These are phyloP conservation scores for Lacerta agilis DNA, from an alignment of 2,797 vertebrate genomes.

Conservation along the genomic window DNA sequence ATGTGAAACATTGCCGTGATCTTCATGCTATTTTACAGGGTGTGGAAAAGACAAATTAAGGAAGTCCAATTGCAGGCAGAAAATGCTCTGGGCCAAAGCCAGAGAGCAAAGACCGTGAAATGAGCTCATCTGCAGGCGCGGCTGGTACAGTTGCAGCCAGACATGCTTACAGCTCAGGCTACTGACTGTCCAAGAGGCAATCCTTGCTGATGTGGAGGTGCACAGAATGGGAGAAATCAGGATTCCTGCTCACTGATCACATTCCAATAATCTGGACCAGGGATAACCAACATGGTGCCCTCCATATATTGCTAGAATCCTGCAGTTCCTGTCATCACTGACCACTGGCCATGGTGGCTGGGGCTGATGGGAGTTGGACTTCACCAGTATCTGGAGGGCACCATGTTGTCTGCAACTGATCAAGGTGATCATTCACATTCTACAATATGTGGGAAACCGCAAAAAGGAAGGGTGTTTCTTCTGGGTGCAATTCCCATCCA, in stretches of 20 bases:
- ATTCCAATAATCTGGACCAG: no score
- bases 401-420: neutral
- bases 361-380: no score
- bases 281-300: no score
- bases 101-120: neutral
- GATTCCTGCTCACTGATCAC: no score
- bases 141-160: neutral
- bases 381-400: no score
- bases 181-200: neutral
- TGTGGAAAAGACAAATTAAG: constrained; percentile 36
- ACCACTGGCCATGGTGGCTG: no score
- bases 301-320: no score
- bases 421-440: neutral
- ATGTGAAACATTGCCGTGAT: constrained; percentile 49
- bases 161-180: neutral
- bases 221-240: neutral
- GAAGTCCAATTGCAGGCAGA: constrained; percentile 29
- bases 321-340: no score
- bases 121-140: neutral
- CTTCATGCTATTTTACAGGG: constrained; percentile 26
- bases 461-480: neutral
- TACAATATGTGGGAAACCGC: neutral
- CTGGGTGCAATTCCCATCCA: neutral
- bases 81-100: neutral
- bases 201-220: neutral